phyloP scores from a whole-genome alignment of 2,888 invertebrate genomes.

The Ceraclea dissimilis region DNA sequence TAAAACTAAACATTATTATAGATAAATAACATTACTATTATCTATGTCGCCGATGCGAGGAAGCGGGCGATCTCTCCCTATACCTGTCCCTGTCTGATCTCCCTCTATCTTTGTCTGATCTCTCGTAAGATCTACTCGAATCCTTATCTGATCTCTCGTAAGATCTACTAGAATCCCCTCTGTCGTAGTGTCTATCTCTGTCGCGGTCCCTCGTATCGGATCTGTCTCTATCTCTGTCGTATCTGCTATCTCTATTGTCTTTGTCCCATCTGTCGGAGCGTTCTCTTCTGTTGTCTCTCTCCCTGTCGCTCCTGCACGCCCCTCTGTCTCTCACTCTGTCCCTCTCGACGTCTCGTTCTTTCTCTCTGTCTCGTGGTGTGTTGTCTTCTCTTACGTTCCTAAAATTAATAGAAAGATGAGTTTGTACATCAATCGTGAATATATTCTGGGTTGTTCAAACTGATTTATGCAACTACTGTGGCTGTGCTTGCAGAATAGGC shows the following conservation, averaged over 20 bases:
- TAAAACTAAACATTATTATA: no score
- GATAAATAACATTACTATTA: not conserved
- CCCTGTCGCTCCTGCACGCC: slow-evolving; percentile 28
- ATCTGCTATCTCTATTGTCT: slow-evolving; percentile 27
- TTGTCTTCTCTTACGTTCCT: slow-evolving; percentile 41
- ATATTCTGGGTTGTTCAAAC: slow-evolving; percentile 25
- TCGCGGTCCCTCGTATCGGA: slow-evolving; percentile 31
- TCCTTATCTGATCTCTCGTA: slow-evolving; percentile 22
- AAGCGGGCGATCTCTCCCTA: slow-evolving; percentile 15
- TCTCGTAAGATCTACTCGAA: slow-evolving; percentile 27
- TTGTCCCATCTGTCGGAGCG: slow-evolving; percentile 25
- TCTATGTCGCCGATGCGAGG: slow-evolving; percentile 12
- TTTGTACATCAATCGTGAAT: slow-evolving; percentile 25
- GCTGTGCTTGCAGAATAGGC: no score
- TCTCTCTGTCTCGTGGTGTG: slow-evolving; percentile 31
- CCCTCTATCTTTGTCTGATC: slow-evolving; percentile 31
- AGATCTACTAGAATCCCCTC: not conserved
- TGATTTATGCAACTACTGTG: no score
- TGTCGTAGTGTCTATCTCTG: slow-evolving; percentile 8
- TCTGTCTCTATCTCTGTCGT: slow-evolving; percentile 30
- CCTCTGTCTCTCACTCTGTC: slow-evolving; percentile 28
- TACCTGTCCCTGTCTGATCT: slow-evolving; percentile 20
- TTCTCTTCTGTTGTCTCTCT: slow-evolving; percentile 28
- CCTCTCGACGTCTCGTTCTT: slow-evolving; percentile 35
- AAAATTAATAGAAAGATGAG: slow-evolving; percentile 32